Base-by-base conservation (phyloP, 2,113 vertebrate species). In the Hippoglossus stenolepis region DNA sequence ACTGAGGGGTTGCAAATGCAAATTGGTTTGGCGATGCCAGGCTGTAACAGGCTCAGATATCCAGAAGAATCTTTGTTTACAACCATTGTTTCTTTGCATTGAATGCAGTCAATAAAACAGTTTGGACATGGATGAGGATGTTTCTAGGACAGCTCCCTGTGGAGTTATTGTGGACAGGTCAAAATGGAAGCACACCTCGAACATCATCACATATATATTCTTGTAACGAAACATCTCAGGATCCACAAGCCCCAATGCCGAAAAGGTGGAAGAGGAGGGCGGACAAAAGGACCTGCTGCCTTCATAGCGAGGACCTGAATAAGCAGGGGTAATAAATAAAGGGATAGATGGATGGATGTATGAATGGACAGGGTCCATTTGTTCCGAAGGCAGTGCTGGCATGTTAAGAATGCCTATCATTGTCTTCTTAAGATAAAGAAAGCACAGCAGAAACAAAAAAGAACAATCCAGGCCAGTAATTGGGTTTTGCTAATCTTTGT, bases 401-500 rank as follows among this genome's bases (percentile, higher is more conserved):
- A 86, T 47, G 26, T 69, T 65, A 20, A 65, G 31, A 80, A 80
- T 56, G n/a, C 47, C 76, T 63, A 58, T 43, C 40, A 47, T 70
- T 73, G 72, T 56, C 69, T 18, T 64, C 69, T 43, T 43, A 26
- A 47, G 51, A 75, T 66, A 45, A 69, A 66, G 26, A 57, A 74
- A 67, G 45, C 65, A 60, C 31, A 68, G 66, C 57, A 40, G 10
- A 82, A 56, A 68, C 62, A 71, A 78, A 71, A 40, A 72, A 53
- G 35, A 71, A 82, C n/a, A 61, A 69, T 57, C 54, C 75, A 51
- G 54, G 53, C 49, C 59, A 65, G 61, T 61, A 57, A 85, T 72
- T 79, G 35, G 57, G 26, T 63, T 69, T 66, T 70, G 17, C 60
- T 80, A 73, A 76, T 77, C 80, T 75, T 53, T 72, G 3, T 63